Base-by-base conservation (phyloP, 2,113 vertebrate genomes). In the Macrotus californicus region DNA sequence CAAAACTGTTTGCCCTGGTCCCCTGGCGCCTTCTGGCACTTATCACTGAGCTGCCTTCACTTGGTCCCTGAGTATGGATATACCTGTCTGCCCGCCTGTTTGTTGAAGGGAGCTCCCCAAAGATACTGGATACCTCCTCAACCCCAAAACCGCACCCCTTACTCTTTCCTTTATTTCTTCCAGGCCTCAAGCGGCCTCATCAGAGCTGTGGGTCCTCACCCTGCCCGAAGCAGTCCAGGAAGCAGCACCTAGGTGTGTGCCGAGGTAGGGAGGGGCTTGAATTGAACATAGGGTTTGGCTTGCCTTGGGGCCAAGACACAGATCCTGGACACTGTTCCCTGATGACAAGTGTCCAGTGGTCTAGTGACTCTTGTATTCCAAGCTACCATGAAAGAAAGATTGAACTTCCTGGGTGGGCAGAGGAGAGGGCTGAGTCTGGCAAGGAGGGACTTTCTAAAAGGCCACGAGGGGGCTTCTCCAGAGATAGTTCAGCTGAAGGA, bases 161-260 rank as follows among this genome's bases (percentile, higher is more conserved):
- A 75, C 6, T 36, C n/a, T 39, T 76, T n/a, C n/a, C 11, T 94
- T 76, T 15, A 29, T 70, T 90, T 31, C 94, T 85, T 91, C 18
- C 48, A 97, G 97, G 66, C 15, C 43, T 96, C 82, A 87, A 95
- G 87, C 4, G 76, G 31, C 94, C 91, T 46, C 41, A 0, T 21
- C 72, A 93, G 75, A 96, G 94, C 73, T 95, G 50, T 34, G 94
- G 61, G 11, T 80, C 89, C 66, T 96, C 91, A 2, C 96, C 97
- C 16, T 24, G 0, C 34, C 59, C 2, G 14, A 97, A 98, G 59
- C 82, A 93, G 41, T 34, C 6, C 93, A 96, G 22, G 89, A 89
- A 94, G 39, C 96, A 96, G 26, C 83, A 85, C n/a, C 87, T 10
- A 79, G 97, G 96, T 97, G 88, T 19, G 95, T 96, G 16, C 50